Base-by-base conservation (phyloP, 1,140 invertebrate genomes). In the Cheumatopsyche charites region DNA sequence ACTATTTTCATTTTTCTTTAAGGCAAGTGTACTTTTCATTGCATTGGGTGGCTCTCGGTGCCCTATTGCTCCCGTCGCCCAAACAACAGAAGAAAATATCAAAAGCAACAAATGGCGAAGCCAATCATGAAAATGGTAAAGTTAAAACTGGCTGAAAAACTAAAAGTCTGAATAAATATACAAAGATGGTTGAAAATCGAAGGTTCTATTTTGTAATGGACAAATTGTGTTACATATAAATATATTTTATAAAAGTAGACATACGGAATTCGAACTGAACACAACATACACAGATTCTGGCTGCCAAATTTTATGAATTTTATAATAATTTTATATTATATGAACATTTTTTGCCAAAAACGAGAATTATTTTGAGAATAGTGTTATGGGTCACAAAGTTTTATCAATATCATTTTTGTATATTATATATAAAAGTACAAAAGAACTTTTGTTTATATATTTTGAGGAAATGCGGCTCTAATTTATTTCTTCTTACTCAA, bases 11-110 rank as follows among this genome's bases (percentile, higher is more conserved):
- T n/a, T n/a, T n/a, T n/a, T n/a, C n/a, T 83, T 82, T 76, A 78
- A 84, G 83, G 68, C 80, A 80, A 77, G 78, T 84, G 26, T 84
- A 82, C 68, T 84, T 84, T 71, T 84, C 81, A 0, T 78, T 84
- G 2, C 83, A 84, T 73, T 84, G 83, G 62, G 80, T 84, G 62
- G 83, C 83, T 5, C 52, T 84, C 25, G 82, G 82, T 21, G 80
- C 83, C 4, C 62, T 84, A 66, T 76, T 84, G 3, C 71, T 84
- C 19, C 82, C 83, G 4, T 70, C 77, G 17, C 29, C 63, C 1
- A 58, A 61, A 17, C 47, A 61, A 1, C 62, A 45, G 19, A 63
- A 71, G 13, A 42, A 26, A 17, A 29, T 19, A 29, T 7, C 65
- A 13, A 69, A 67, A 13, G 52, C n/a, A 15, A 47, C 42, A 29